Evolutionary conservation across 1,140 invertebrate species (phyloP).

Genomic region (Eumeta japonica): DNA sequence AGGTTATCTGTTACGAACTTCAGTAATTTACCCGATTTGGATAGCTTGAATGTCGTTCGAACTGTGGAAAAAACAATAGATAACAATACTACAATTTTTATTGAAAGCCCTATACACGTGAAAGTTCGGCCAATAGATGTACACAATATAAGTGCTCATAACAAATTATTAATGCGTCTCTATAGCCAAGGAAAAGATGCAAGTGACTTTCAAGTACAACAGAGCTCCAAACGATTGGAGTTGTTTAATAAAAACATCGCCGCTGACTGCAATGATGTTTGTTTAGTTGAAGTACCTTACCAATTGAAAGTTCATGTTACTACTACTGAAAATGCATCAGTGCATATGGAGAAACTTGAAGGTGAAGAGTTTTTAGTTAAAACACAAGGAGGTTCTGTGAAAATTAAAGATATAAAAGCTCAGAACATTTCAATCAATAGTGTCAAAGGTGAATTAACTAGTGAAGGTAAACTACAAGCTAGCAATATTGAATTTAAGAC

Average conservation of each 20-base stretch:
- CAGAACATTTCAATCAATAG: constrained; percentile 46
- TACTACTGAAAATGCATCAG: constrained; percentile 44
- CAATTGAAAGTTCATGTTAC: constrained; percentile 49
- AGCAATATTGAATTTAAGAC: constrained; percentile 49
- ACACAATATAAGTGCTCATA: constrained; percentile 40
- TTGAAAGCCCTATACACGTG: constrained; percentile 55
- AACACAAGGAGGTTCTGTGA: constrained; percentile 42
- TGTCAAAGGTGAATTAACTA: constrained; percentile 34
- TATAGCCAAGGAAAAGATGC: constrained; percentile 45
- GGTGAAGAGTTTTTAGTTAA: constrained; percentile 47
- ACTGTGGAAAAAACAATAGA: constrained; percentile 55
- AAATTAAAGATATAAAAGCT: constrained; percentile 39
- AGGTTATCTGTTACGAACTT: constrained; percentile 49
- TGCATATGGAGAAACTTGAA: constrained; percentile 41
- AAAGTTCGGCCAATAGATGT: constrained; percentile 49
- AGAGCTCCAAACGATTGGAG: constrained; percentile 49
- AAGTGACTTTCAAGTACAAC: constrained; percentile 49
- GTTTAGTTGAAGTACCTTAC: constrained; percentile 49
- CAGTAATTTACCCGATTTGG: constrained; percentile 41
- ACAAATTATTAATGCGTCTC: constrained; percentile 47
- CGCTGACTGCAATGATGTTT: constrained; percentile 43
- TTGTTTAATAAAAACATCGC: constrained; percentile 44
- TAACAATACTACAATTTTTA: constrained; percentile 47
- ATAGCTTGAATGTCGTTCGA: constrained; percentile 46
- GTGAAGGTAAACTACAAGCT: constrained; percentile 42